Base-by-base conservation (phyloP, 2,797 vertebrate species). In the Molossus alvarezi region DNA sequence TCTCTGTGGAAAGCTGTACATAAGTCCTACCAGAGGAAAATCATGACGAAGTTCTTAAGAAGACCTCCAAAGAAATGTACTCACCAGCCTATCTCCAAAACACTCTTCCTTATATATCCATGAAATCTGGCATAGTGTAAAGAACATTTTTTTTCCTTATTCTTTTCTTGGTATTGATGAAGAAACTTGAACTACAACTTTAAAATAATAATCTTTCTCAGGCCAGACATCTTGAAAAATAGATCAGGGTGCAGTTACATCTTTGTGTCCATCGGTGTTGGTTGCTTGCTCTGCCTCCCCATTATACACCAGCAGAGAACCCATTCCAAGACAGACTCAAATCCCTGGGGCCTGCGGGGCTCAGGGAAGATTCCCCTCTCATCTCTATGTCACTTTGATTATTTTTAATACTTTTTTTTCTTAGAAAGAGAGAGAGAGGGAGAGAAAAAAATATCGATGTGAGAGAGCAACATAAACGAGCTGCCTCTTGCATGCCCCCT, bases 171-270 rank as follows among this genome's bases (percentile, higher is more conserved):
- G 18, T 73, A 51, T 48, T 21, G 8, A 94, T 17, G 8, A 92
- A 75, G 51, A 95, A 87, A 88, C 57, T 48, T 62, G 75, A 90
- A n/a, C 9, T 64, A 25, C 11, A 87, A 73, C 75, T 90, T 95
- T n/a, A 89, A 15, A 95, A 82, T 90, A 83, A 82, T 81, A 60
- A 67, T 69, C 83, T 87, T 91, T 83, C 13, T 58, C 17, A 84
- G 15, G n/a, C 18, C 64, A 71, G 25, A 13, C 25, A 89, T 21
- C 75, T 73, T 86, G 48, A 55, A 87, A 51, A 84, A 27, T 23
- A 4, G 27, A 67, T 55, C 64, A 91, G 20, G 27, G 13, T 72
- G n/a, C 33, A 60, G 23, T 41, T 65, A 5, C 6, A 55, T 29
- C 15, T 11, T 64, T 12, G 0, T 45, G n/a, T 72, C 27, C 27